Evolutionary conservation across 2,113 vertebrate species (phyloP), one percentile per base, ranked within the genome.

Genomic region (Haliaeetus leucogaster): DNA sequence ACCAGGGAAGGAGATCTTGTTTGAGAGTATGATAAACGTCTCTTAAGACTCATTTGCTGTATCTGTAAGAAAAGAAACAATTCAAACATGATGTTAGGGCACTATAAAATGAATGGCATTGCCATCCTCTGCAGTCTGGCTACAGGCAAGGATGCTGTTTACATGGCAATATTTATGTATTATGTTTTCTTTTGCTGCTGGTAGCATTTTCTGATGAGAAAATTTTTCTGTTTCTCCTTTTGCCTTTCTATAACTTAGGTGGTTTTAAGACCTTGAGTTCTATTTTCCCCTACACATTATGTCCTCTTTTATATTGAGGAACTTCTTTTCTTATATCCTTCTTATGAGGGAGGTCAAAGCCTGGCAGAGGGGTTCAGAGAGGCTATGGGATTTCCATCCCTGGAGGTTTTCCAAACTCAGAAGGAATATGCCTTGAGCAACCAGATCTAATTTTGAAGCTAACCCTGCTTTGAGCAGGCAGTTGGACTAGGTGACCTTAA

Each of bases 1-100:
- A 96, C 91, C 72, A 74, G 74, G 70, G 58, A 63, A 80, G 58
- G 45, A 90, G 66, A 87, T 87, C 90, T 89, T 77, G 79, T 95
- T 96, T 90, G 38, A 56, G 65, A 85, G 34, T 50, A 56, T 85
- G 89, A 96, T 85, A 63, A 89, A 96, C 93, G 43, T 91, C 23
- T 78, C 82, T 61, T 61, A 29, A 87, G 53, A 53, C 29, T 56
- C 8, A 3, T 87, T 90, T 63, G 38, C 58, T 9, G 0, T 73
- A 84, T 91, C 59, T 82, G 71, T 86, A 66, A 66, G 82, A 90
- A 94, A 76, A 79, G 74, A 94, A 96, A 65, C 53, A 72, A 84
- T 93, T 92, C 55, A 53, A 93, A 72, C 19, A 26, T 56, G 86
- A 79, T 94, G 42, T 78, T 93, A 79, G 52, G 58, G 38, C 20